Evolutionary conservation across 1,140 invertebrate genomes (phyloP), one percentile per base, ranked within the genome.

Genomic region (Heliconius himera): DNA sequence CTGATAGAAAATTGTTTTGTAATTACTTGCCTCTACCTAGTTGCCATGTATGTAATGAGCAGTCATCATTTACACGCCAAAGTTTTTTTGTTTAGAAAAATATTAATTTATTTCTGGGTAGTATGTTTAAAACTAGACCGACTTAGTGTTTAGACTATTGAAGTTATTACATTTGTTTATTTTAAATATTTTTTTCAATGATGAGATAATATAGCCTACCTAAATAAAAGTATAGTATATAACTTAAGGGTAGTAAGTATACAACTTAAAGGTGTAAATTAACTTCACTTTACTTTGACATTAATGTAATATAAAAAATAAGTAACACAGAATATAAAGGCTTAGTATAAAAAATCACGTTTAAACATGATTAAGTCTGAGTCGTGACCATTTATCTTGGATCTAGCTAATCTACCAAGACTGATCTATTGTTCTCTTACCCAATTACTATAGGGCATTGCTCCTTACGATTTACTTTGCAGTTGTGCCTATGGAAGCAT

Each of bases 341-440:
- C 26, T 66, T 26, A 66, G 22, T 26, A 66, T 29, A 29, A 83
- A 83, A 79, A 81, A 81, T 49, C 79, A 77, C 77, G 77, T 78
- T 78, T 66, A 74, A 74, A 71, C 60, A 76, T 83, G 82, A 81
- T 79, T 79, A 81, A 85, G 76, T 72, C 70, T 70, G 60, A 84
- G 56, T 83, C 83, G 83, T 85, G 83, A 85, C 76, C 80, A 70
- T 82, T 82, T 85, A 85, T 85, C 83, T 85, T 74, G 81, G 80
- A 82, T 60, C 70, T 73, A 56, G 76, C 73, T 80, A 76, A 82
- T 77, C 81, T 82, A 81, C 78, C 66, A 74, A 80, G 80, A 83
- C 80, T 80, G 79, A 83, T 83, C 83, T 85, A 85, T 83, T 85
- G 83, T 85, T 83, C 82, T 70, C 79, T 74, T 78, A 77, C 75